A percentile compares a stretch with the other conserved stretches of the same genome.
These are phyloP conservation scores for Rhorus exstirpatorius DNA, from an alignment of 2,888 invertebrate genomes.

Conservation along the genomic window DNA sequence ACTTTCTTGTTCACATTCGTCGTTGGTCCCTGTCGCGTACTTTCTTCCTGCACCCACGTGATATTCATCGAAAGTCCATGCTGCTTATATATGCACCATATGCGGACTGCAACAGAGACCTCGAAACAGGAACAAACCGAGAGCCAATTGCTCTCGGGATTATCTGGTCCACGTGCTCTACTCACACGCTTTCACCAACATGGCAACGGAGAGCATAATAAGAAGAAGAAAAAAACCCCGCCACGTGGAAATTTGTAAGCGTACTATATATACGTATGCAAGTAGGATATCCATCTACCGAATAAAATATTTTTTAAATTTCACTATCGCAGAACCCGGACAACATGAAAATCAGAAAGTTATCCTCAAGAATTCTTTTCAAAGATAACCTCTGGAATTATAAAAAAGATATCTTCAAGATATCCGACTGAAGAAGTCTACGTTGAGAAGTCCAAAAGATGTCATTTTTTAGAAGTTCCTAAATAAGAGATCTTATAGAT, in stretches of 20 bases:
- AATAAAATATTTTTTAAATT: background rate
- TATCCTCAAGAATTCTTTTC: no score
- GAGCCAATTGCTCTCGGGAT: conserved; percentile 48
- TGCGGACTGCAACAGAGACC: conserved; percentile 20
- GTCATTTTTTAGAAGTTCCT: no score
- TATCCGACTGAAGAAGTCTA: no score
- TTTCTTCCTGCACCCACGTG: conserved; percentile 23
- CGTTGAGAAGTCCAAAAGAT: no score
- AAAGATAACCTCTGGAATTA: no score
- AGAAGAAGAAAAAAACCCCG: background rate
- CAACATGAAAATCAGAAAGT: no score
- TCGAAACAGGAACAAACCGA: conserved; percentile 37
- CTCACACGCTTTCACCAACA: conserved; percentile 83
- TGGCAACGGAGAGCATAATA: conserved; percentile 70
- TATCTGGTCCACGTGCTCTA: conserved; percentile 76
- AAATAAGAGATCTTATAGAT: no score
- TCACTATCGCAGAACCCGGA: no score
- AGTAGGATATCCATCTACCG: background rate
- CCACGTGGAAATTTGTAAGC: conserved; percentile 21
- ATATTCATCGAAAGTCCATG: conserved; percentile 56
- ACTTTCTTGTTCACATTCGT: conserved; percentile 46
- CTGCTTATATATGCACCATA: conserved; percentile 21
- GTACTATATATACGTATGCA: background rate
- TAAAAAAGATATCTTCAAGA: no score
- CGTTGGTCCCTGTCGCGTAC: conserved; percentile 29